Conservation (phyloP, 1,140 invertebrate species). For the Sitophilus oryzae region DNA sequence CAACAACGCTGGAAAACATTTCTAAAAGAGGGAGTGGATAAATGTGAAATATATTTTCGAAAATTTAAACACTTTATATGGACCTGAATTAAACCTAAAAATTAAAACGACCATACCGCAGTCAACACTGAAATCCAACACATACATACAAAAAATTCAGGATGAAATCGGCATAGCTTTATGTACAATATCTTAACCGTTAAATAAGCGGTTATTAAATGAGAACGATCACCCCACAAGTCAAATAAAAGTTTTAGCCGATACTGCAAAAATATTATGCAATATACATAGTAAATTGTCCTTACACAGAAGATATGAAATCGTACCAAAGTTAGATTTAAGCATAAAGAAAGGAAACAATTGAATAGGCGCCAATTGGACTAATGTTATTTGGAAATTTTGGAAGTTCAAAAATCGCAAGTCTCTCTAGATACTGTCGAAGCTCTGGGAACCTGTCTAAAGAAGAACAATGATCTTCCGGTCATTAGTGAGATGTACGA, state of each 20-base stretch:
- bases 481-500: too few relatives aligned
- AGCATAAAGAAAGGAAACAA: too few relatives aligned
- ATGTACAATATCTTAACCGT: neutral
- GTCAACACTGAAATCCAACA: neutral
- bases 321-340: neutral
- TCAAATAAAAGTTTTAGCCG: neutral
- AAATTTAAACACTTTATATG: neutral
- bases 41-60: too few relatives aligned
- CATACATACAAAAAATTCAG: slow-evolving; percentile 3
- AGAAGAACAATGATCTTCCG: too few relatives aligned
- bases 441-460: too few relatives aligned
- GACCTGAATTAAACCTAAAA: neutral
- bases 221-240: neutral
- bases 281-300: neutral
- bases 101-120: neutral
- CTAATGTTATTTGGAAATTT: neutral
- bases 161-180: slow-evolving; percentile 1
- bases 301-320: neutral
- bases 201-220: neutral
- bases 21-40: too few relatives aligned
- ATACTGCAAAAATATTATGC: slow-evolving; percentile 1
- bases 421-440: too few relatives aligned
- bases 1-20: too few relatives aligned
- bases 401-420: too few relatives aligned
- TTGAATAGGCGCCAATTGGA: neutral